Evolutionary conservation across 2,888 invertebrate genomes (phyloP).

Genomic region (Erebia palarica): DNA sequence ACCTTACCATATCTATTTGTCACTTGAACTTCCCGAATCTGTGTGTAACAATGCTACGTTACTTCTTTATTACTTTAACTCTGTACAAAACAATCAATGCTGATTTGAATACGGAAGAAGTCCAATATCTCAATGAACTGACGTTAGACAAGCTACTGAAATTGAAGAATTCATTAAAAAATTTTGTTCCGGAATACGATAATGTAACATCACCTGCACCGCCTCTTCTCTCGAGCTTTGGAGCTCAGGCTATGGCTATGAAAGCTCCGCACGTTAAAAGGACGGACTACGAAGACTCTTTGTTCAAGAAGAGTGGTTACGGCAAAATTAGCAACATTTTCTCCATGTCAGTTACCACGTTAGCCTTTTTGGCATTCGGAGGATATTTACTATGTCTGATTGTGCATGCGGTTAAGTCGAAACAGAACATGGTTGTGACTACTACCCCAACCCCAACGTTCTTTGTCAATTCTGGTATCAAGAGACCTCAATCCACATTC

Average conservation of each 20-base stretch:
- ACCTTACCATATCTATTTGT: slow-evolving; percentile 45
- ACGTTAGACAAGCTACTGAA: slow-evolving; percentile 86
- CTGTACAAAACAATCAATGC: slow-evolving; percentile 46
- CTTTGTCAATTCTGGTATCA: slow-evolving; percentile 68
- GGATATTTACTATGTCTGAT: slow-evolving; percentile 91
- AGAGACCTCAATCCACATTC: slow-evolving; percentile 70
- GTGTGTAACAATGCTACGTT: slow-evolving; percentile 53
- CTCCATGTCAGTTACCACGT: slow-evolving; percentile 88
- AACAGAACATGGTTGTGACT: slow-evolving; percentile 69
- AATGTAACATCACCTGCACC: slow-evolving; percentile 58
- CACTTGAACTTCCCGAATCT: slow-evolving; percentile 46
- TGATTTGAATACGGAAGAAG: slow-evolving; percentile 58
- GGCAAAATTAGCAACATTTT: slow-evolving; percentile 89
- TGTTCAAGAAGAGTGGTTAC: slow-evolving; percentile 74
- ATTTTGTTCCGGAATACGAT: slow-evolving; percentile 54
- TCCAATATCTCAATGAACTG: slow-evolving; percentile 85
- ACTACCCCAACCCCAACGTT: slow-evolving; percentile 60
- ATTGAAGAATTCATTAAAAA: slow-evolving; percentile 77
- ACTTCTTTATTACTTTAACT: slow-evolving; percentile 45
- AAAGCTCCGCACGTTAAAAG: slow-evolving; percentile 63
- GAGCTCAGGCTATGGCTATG: slow-evolving; percentile 72
- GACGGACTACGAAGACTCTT: slow-evolving; percentile 74
- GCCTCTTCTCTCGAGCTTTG: slow-evolving; percentile 58
- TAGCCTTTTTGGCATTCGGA: slow-evolving; percentile 92
- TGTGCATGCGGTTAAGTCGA: slow-evolving; percentile 88